Evolutionary conservation across 2,888 invertebrate species (phyloP).

Genomic region (Diarsia dahlii): DNA sequence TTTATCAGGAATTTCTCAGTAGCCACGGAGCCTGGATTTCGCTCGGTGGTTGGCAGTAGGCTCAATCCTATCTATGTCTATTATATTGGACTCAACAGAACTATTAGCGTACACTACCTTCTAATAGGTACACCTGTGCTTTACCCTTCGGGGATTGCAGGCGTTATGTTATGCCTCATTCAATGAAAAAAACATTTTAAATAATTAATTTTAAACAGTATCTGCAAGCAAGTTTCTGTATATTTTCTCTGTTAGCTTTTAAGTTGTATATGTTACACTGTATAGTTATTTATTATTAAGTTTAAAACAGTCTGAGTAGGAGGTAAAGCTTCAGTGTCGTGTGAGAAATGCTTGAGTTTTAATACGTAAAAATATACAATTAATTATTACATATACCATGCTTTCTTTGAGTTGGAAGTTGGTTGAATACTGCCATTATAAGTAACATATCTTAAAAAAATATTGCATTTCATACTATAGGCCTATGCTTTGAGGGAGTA

Average conservation of each 20-base stretch:
- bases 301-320: slow-evolving; percentile 70
- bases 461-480: not conserved
- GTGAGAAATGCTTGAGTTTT: slow-evolving; percentile 61
- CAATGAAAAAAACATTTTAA: not conserved
- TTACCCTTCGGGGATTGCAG: too few species aligned
- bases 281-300: slow-evolving; percentile 83
- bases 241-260: slow-evolving; percentile 62
- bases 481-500: not conserved
- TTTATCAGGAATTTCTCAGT: too few species aligned
- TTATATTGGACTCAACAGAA: too few species aligned
- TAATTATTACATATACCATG: not conserved
- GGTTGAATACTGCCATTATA: slow-evolving; percentile 22
- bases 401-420: slow-evolving; percentile 23
- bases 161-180: not conserved
- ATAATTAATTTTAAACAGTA: slow-evolving; percentile 35
- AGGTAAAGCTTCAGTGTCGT: slow-evolving; percentile 61
- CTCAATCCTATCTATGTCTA: too few species aligned
- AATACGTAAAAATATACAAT: slow-evolving; percentile 52
- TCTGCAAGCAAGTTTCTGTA: slow-evolving; percentile 44
- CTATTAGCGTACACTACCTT: too few species aligned
- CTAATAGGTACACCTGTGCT: too few species aligned
- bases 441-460: slow-evolving; percentile 15
- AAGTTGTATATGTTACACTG: slow-evolving; percentile 73
- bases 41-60: too few species aligned
- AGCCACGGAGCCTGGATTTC: too few species aligned